Base-by-base conservation (phyloP, 2,888 invertebrate species). In the Pollenia griseotomentosa region DNA sequence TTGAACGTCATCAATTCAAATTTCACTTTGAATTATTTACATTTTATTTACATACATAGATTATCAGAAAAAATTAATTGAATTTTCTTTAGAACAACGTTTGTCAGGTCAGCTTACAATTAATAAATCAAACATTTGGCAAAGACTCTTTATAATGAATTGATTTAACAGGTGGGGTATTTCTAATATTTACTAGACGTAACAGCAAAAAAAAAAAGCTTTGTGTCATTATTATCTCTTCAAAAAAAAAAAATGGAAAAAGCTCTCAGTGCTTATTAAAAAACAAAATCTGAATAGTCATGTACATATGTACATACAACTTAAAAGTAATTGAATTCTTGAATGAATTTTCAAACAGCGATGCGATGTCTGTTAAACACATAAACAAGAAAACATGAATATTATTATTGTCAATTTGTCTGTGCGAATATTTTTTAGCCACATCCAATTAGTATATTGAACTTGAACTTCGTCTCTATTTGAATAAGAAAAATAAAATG, bases 381-480 rank as follows among this genome's bases (percentile, higher is more conserved):
- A 63, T n/a, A 16, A 63, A 42, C n/a, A 33, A 12, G 33, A 57
- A 2, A 57, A 23, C 11, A 5, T 59, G 33, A 33, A 33, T 33
- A 33, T 33, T 33, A 33, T 33, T 33, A 33, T 33, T 33, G 33
- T 33, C 8, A 59, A 40, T 6, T 51, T 51, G 33, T 51, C 33
- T 40, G 14, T 40, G 14, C 33, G 5, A 66, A 9, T 14, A 8
- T 23, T 23, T 40, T 11, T 11, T 16, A 48, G 46, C 16, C n/a
- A 10, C 33, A 33, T 33, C 33, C 6, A 33, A 33, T 33, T 44
- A 19, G 16, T 33, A 59, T 19, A 10, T 78, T 78, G 59, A 78
- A 66, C 78, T 78, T 78, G 78, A 78, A 59, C 48, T 68, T 68
- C 40, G 59, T 42, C 48, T 23, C 8, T 55, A 46, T 73, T 61